These are phyloP conservation scores for Vireo altiloquus DNA, from an alignment of 2,113 vertebrate species.

Conservation along the genomic window DNA sequence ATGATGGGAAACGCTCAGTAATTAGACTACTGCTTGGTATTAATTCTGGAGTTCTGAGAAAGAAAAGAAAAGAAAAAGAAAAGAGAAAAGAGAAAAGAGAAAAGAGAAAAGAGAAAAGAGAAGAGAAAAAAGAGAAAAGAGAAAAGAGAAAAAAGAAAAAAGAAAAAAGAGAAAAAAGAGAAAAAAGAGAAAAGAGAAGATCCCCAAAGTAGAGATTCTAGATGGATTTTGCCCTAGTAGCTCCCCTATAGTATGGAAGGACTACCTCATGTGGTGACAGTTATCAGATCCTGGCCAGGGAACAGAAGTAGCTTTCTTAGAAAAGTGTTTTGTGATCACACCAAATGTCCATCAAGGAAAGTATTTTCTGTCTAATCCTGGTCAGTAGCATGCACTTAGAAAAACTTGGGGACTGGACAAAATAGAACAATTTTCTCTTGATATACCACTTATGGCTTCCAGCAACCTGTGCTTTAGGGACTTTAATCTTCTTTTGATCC, in stretches of 20 bases:
- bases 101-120: fast-evolving
- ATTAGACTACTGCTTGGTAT: background rate
- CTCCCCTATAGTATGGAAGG: background rate
- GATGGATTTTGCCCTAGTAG: background rate
- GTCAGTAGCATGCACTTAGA: background rate
- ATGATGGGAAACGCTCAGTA: background rate
- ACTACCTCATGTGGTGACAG: background rate
- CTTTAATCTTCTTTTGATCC: conserved; percentile 4
- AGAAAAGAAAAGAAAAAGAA: fast-evolving
- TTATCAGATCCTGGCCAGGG: background rate
- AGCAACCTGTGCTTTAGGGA: background rate
- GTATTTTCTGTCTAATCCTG: background rate
- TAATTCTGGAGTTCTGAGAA: background rate
- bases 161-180: background rate
- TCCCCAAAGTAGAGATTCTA: background rate
- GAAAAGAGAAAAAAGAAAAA: too few species aligned
- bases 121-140: fast-evolving
- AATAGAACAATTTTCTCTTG: background rate
- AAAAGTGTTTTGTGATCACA: background rate
- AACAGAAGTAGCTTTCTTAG: background rate
- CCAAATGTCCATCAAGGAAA: background rate
- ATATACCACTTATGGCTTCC: background rate
- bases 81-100: fast-evolving
- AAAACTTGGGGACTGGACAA: background rate
- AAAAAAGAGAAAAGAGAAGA: background rate